Conservation (phyloP, 2,113 vertebrate genomes). For the Genyomyrus donnyi region DNA sequence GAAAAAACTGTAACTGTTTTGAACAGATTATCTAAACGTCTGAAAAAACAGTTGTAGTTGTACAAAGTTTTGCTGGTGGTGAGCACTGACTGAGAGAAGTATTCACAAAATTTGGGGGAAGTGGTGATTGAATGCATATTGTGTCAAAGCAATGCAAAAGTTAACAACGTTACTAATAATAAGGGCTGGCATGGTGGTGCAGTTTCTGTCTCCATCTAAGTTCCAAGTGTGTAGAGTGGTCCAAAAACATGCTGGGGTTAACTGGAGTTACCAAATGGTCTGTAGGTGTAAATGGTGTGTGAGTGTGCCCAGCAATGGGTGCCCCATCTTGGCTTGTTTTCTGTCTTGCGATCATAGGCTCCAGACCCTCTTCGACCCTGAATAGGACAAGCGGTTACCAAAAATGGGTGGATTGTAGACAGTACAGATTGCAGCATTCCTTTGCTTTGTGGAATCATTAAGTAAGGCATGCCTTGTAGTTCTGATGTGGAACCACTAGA, state of each 20-base stretch:
- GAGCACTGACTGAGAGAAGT: too few relatives aligned
- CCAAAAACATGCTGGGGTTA: neutral
- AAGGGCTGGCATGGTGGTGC: neutral
- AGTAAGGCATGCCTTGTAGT: neutral
- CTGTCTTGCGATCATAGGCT: neutral
- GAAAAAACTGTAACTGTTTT: too few relatives aligned
- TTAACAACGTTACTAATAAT: neutral
- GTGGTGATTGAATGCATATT: too few relatives aligned
- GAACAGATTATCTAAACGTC: too few relatives aligned
- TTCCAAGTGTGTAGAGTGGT: neutral
- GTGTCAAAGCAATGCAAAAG: too few relatives aligned
- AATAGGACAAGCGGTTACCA: neutral
- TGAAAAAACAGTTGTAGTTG: too few relatives aligned
- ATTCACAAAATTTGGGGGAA: too few relatives aligned
- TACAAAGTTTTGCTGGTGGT: too few relatives aligned
- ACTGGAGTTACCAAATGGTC: neutral
- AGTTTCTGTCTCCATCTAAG: neutral
- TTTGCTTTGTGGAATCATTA: neutral
- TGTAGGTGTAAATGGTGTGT: neutral
- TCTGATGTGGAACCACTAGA: neutral
- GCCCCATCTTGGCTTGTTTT: neutral
- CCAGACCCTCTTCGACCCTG: neutral
- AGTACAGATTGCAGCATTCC: neutral
- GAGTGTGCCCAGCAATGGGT: neutral
- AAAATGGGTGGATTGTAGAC: neutral